Base-by-base conservation (phyloP, 1,140 invertebrate species). In the Chrysopa pallens region DNA sequence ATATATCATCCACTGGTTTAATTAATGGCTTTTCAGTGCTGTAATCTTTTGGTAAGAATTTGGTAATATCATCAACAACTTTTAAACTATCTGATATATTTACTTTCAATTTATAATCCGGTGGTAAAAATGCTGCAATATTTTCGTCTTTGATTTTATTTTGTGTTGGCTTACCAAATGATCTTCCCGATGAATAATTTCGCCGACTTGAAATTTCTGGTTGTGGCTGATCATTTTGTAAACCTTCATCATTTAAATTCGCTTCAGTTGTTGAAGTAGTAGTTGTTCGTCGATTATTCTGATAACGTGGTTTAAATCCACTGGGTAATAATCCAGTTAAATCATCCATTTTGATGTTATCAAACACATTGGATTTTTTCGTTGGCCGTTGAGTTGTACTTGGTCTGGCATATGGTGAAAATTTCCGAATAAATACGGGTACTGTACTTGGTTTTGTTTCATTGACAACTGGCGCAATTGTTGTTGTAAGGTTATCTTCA, bases 341-440 rank as follows among this genome's bases (percentile, higher is more conserved):
- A 48, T 78, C 66, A 40, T 77, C 75, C 55, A 74, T 73, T 59
- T 70, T 70, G 2, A 70, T 62, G 29, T 63, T 72, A 14, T 76
- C 73, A 41, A 71, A 56, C 8, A 63, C 48, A 12, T 61, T 56
- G 41, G 63, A 66, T 52, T 67, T 68, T 27, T 40, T 43, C 46
- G 55, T 66, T 17, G 64, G 61, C 46, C 66, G 64, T 6, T 53
- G 57, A 13, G 68, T 69, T 17, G 56, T 57, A 36, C 50, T 54
- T 43, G 72, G 58, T 52, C 69, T 57, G 53, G 69, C 50, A 53
- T 68, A 55, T 2, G 73, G 74, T 11, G 72, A 63, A 44, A 83
- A 79, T 54, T 80, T 84, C 43, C 73, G 72, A 1, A 80, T 76
- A 6, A 73, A 60, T 2, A 68, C 67, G 29, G 66, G 62, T 28